These are phyloP conservation scores for Tyto alba DNA, from an alignment of 2,113 vertebrate genomes.

Conservation along the genomic window DNA sequence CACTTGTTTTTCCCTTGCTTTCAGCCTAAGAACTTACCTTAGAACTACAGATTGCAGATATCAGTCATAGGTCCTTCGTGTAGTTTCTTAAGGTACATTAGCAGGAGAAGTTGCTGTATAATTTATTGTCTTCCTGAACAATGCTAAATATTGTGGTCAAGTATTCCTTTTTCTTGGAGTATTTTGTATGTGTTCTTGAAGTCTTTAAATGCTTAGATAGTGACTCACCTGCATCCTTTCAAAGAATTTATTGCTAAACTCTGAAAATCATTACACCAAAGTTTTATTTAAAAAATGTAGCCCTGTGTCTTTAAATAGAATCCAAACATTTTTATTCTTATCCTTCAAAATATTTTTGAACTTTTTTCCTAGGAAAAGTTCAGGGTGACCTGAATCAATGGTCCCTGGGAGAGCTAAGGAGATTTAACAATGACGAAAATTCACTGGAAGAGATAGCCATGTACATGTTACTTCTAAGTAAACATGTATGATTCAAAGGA, in stretches of 20 bases:
- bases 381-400: neutral
- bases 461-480: neutral
- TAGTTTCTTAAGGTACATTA: slow-evolving; percentile 32
- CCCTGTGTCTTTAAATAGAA: neutral
- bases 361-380: neutral
- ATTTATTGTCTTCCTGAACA: slow-evolving; percentile 50
- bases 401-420: neutral
- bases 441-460: neutral
- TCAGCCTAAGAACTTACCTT: slow-evolving; percentile 40
- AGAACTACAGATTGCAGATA: slow-evolving; percentile 43
- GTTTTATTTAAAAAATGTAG: neutral
- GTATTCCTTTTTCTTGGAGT: neutral
- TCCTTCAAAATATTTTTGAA: neutral
- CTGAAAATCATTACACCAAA: neutral
- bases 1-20: slow-evolving; percentile 51
- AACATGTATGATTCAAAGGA: neutral
- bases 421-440: neutral
- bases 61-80: slow-evolving; percentile 51
- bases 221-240: neutral
- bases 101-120: slow-evolving; percentile 6
- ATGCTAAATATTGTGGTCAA: slow-evolving; percentile 31
- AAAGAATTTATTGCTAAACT: neutral
- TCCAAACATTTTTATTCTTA: neutral
- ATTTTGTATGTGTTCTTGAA: slow-evolving; percentile 6
- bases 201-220: neutral